Percentiles rank a stretch among this genome's conserved stretches.
Evolutionary conservation across 2,888 invertebrate species (phyloP).

Genomic region (Tiliacea aurago): DNA sequence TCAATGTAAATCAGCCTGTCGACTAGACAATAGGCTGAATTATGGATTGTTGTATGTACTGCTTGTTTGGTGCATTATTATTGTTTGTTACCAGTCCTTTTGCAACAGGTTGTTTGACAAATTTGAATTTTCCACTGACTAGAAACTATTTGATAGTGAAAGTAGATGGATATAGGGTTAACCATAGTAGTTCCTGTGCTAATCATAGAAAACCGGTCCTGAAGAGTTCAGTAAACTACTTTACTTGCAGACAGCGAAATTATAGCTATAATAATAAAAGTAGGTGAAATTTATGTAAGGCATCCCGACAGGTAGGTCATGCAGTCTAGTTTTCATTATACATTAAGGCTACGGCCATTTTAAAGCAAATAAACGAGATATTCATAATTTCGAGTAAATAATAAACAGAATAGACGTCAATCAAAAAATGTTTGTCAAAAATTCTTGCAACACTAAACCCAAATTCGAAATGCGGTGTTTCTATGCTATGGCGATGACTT

Average conservation of each 20-base stretch:
- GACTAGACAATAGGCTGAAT: neutral
- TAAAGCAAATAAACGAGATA: neutral
- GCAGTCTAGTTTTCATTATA: neutral
- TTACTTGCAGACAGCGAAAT: neutral
- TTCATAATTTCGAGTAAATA: conserved; percentile 13
- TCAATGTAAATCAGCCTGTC: neutral
- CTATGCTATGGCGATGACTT: conserved; percentile 81
- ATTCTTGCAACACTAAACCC: conserved; percentile 85
- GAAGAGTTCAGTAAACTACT: neutral
- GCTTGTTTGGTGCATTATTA: neutral
- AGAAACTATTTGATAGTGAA: neutral
- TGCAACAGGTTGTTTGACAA: neutral
- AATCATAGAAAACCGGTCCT: neutral
- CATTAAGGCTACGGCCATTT: neutral
- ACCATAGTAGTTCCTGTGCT: neutral
- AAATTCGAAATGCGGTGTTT: conserved; percentile 79
- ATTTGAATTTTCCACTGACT: neutral
- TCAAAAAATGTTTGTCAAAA: conserved; percentile 55
- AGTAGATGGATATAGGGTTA: neutral
- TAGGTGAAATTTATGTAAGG: neutral
- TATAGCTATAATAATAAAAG: neutral
- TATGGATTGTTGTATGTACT: neutral
- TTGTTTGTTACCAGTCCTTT: neutral
- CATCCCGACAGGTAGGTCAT: neutral
- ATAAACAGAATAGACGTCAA: conserved; percentile 59